phyloP scores from a whole-genome alignment of 2,888 invertebrate genomes.

The Tetragonisca angustula region DNA sequence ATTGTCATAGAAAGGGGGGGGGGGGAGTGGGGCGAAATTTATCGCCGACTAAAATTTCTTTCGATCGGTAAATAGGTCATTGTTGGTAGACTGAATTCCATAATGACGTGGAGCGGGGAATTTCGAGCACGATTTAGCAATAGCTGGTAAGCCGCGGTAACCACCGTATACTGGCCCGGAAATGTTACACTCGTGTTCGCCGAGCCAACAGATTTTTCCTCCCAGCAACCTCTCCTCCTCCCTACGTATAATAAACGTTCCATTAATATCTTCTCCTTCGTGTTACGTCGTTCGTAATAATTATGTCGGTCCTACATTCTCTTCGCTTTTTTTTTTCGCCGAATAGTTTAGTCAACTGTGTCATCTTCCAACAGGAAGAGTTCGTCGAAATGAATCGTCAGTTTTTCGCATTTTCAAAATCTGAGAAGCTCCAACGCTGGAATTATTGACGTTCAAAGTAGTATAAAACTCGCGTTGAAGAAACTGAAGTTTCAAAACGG shows the following conservation, averaged over 20 bases:
- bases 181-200: slow-evolving; percentile 34
- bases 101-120: slow-evolving; percentile 52
- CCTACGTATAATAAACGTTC: slow-evolving; percentile 23
- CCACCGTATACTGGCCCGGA: slow-evolving; percentile 41
- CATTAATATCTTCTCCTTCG: slow-evolving; percentile 28
- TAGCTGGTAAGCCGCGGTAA: slow-evolving; percentile 59
- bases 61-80: slow-evolving; percentile 36
- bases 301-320: not conserved
- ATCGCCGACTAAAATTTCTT: not conserved
- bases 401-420: too few relatives aligned
- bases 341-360: not conserved
- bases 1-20: too few relatives aligned
- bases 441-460: too few relatives aligned
- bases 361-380: not conserved
- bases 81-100: slow-evolving; percentile 45
- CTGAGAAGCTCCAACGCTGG: too few relatives aligned
- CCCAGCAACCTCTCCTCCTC: not conserved
- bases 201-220: slow-evolving; percentile 63
- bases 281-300: slow-evolving; percentile 33
- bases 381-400: too few relatives aligned
- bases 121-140: slow-evolving; percentile 66
- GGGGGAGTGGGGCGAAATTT: not conserved
- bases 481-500: too few relatives aligned
- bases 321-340: too few relatives aligned
- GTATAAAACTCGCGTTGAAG: too few relatives aligned